Percentiles rank a stretch among this genome's conserved stretches.
phyloP scores from a whole-genome alignment of 2,888 invertebrate species.

The Mesorhabditis spiculigera region DNA sequence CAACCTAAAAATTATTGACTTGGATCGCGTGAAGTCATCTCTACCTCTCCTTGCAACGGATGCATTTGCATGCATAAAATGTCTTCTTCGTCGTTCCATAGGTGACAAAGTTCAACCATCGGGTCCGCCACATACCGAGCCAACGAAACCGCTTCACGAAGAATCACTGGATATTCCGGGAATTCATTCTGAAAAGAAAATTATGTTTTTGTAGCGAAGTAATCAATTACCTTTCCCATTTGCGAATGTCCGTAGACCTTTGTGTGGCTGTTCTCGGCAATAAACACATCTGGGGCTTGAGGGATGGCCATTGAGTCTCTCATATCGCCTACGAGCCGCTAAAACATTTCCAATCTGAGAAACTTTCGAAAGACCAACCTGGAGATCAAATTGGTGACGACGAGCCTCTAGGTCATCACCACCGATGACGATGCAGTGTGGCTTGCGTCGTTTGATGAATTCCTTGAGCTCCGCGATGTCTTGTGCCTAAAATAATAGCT shows the following conservation, averaged over 20 bases:
- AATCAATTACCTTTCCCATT: background rate
- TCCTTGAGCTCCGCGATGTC: slow-evolving; percentile 44
- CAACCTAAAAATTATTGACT: background rate
- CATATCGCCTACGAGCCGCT: background rate
- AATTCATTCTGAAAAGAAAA: slow-evolving; percentile 27
- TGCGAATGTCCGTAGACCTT: slow-evolving; percentile 4
- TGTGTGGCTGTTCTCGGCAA: slow-evolving; percentile 6
- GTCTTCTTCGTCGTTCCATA: slow-evolving; percentile 93
- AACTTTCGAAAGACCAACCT: background rate
- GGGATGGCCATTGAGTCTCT: background rate
- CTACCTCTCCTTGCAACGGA: slow-evolving; percentile 67
- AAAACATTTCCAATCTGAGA: slow-evolving; percentile 3
- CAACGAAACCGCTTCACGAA: slow-evolving; percentile 87
- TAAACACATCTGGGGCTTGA: background rate
- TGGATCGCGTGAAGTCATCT: slow-evolving; percentile 8
- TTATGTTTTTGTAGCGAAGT: background rate
- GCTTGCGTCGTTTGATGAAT: slow-evolving; percentile 83
- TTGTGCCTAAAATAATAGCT: slow-evolving; percentile 26
- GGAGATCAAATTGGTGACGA: slow-evolving; percentile 23
- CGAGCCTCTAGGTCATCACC: slow-evolving; percentile 70
- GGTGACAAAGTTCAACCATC: slow-evolving; percentile 87
- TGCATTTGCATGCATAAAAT: slow-evolving; percentile 89
- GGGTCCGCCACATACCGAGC: slow-evolving; percentile 91
- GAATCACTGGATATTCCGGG: slow-evolving; percentile 69
- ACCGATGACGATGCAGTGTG: slow-evolving; percentile 85